Evolutionary conservation across 1,140 invertebrate species (phyloP), one percentile per base, ranked within the genome.

Genomic region (Caerostris extrusa): DNA sequence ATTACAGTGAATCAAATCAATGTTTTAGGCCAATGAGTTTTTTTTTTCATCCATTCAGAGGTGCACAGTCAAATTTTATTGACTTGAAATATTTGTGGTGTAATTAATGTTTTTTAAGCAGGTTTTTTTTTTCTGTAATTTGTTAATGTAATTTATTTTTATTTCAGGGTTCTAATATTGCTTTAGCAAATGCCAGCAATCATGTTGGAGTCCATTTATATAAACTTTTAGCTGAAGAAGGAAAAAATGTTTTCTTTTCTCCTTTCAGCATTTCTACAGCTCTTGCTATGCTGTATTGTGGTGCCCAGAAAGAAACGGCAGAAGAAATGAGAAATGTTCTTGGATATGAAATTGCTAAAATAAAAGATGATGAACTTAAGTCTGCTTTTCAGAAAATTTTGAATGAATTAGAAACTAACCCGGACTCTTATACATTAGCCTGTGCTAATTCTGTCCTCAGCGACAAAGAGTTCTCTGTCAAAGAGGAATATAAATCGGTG

Each of bases 251-350:
- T 8, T 94, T 92, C 14, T 93, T 95, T 71, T 95, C 95, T 12
- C 95, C 95, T 5, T 90, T 95, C 34, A 94, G 93, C 10, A 34
- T 95, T n/a, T 86, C 91, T 3, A 83, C 90, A 81, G 91, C 94
- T 14, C 56, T 95, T 19, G 64, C 87, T 8, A 95, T 95, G 95
- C 19, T 92, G 14, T 88, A 83, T 56, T 60, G 88, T 14, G 95
- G 95, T 17, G 77, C 94, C 17, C 53, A 87, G 14, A 91, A 91
- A 8, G 55, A 91, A 34, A 95, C 94, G 6, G 89, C 94, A 14
- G 34, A 3, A 7, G 87, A 94, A 94, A 94, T 95, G 64, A 85
- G 86, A 77, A 10, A 58, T 7, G 90, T 81, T n/a, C 64, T 94
- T 7, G 94, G 91, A 7, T 93, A 81, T 67, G 53, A 88, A 58